Conservation (phyloP, 2,113 vertebrate genomes). For the human region GRCh38 chr5:18720501-18721000, state of each 20-base stretch:
- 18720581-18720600: background rate
- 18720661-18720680: background rate
- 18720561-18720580: background rate
- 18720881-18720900: background rate
- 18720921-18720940: background rate
- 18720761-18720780: background rate
- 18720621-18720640: background rate
- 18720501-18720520: background rate
- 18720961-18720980: background rate
- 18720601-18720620: background rate
- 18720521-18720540: background rate
- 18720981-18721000: background rate
- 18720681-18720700: background rate
- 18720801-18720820: background rate
- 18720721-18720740: background rate
- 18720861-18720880: background rate
- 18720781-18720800: background rate
- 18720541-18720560: background rate
- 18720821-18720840: background rate
- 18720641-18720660: background rate
- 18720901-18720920: too few relatives aligned
- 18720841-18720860: too few relatives aligned
- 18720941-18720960: background rate
- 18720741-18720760: background rate
- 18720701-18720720: background rate